A percentile compares a stretch with the other conserved stretches of the same genome.
phyloP scores from a whole-genome alignment of 2,113 vertebrate genomes.

The Suricata suricatta region DNA sequence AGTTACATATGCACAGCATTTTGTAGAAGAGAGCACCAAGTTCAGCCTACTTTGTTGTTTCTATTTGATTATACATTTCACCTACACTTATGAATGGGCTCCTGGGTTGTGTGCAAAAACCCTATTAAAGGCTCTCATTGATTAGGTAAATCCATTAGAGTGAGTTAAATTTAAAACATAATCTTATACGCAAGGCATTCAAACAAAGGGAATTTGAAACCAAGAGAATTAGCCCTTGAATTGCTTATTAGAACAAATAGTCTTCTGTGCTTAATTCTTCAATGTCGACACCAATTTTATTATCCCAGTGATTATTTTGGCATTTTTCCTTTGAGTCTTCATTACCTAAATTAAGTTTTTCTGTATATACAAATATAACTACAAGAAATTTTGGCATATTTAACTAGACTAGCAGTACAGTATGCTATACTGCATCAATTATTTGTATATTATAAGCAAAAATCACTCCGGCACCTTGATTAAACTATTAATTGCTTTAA shows the following conservation, averaged over 20 bases:
- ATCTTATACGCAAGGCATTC: neutral
- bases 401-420: neutral
- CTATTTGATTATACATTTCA: neutral
- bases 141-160: neutral
- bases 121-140: neutral
- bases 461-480: neutral
- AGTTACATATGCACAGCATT: neutral
- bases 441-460: conserved; percentile 7
- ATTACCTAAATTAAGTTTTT: conserved; percentile 24
- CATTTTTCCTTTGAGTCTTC: neutral
- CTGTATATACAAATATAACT: neutral
- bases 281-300: neutral
- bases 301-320: neutral
- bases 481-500: neutral
- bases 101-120: neutral
- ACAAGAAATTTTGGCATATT: neutral
- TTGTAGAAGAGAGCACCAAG: neutral
- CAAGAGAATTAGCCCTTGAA: conserved; percentile 11
- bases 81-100: neutral
- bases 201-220: neutral
- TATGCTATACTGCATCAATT: neutral
- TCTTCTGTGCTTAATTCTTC: neutral
- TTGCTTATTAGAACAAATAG: neutral
- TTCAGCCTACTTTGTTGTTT: neutral
- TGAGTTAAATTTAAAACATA: conserved; percentile 14